Percentiles rank a stretch among this genome's conserved stretches.
Evolutionary conservation across 23 tunicate genomes (phyloP).

Genomic region (Aplidium turbinatum): DNA sequence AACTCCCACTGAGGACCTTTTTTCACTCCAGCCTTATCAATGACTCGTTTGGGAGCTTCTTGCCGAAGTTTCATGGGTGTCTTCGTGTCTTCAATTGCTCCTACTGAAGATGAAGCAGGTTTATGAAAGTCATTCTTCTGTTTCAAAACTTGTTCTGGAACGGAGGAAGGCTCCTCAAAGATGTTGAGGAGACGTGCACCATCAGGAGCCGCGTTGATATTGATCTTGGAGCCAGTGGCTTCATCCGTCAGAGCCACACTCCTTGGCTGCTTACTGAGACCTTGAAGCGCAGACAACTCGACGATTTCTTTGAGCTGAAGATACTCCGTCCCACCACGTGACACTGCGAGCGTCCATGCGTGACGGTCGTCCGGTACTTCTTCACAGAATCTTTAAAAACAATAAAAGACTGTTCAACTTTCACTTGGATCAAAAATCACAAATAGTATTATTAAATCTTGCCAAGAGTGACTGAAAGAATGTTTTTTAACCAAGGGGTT

Average conservation of each 20-base stretch:
- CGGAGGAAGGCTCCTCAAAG: slow-evolving; percentile 8
- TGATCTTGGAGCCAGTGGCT: background rate
- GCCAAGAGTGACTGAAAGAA: no score
- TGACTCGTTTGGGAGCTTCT: no score
- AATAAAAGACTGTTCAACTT: no score
- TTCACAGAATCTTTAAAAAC: slow-evolving; percentile 44
- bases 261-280: background rate
- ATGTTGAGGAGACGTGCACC: slow-evolving; percentile 35
- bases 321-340: slow-evolving; percentile 50
- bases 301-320: slow-evolving; percentile 12
- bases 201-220: slow-evolving; percentile 12
- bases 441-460: no score
- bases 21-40: no score
- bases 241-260: background rate
- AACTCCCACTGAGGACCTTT: slow-evolving; percentile 11
- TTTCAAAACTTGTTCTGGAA: background rate
- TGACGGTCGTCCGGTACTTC: slow-evolving; percentile 43
- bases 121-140: no score
- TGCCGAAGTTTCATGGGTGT: background rate
- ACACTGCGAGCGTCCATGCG: slow-evolving; percentile 67
- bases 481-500: no score
- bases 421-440: no score
- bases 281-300: background rate
- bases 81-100: background rate
- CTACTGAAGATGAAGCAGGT: background rate